Evolutionary conservation across 2,113 vertebrate species (phyloP).

Genomic region (Charina bottae): DNA sequence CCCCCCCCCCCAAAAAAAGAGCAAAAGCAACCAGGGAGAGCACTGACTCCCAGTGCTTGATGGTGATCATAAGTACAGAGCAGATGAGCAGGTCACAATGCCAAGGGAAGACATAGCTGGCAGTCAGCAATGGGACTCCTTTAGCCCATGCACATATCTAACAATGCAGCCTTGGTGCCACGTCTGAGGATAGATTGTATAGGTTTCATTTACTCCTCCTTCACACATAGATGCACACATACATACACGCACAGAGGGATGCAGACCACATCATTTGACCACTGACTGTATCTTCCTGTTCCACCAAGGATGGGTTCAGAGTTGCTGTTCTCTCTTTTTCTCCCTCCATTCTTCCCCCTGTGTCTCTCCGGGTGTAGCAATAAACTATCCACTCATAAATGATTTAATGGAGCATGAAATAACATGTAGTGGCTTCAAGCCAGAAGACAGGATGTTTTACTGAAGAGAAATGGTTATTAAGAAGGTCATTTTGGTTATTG

Average conservation of each 20-base stretch:
- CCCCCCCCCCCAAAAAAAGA: background rate
- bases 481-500: conserved; percentile 5
- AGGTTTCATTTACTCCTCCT: no score
- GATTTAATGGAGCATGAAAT: conserved; percentile 19
- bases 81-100: background rate
- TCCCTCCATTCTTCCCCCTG: background rate
- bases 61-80: background rate
- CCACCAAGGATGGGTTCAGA: conserved; percentile 4
- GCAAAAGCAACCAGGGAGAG: background rate
- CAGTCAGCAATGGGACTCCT: no score
- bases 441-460: conserved; percentile 5
- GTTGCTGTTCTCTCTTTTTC: background rate
- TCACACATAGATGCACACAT: background rate
- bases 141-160: background rate
- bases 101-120: background rate
- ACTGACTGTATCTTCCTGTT: background rate
- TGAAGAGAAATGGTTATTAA: conserved; percentile 18
- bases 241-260: background rate
- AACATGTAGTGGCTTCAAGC: background rate
- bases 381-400: conserved; percentile 33
- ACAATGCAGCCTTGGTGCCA: background rate
- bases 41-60: background rate
- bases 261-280: background rate
- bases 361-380: background rate
- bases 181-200: no score